These are phyloP conservation scores for Halocynthia aurantium DNA, from an alignment of 23 tunicate species.

Conservation along the genomic window DNA sequence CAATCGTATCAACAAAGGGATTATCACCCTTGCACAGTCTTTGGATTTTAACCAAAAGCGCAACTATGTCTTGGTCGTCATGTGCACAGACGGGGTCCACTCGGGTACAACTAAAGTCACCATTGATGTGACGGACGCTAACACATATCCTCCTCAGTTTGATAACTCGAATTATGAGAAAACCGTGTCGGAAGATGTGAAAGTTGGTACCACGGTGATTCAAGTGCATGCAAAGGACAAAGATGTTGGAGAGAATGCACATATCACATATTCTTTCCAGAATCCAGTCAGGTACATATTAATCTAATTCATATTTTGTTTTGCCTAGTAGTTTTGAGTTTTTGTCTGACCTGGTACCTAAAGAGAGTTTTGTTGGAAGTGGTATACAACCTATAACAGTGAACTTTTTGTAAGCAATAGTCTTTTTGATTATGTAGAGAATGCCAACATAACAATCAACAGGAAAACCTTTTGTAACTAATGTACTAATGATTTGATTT, in stretches of 20 bases:
- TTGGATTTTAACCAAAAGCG: conserved; percentile 50
- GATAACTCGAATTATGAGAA: conserved; percentile 25
- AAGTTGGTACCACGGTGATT: conserved; percentile 25
- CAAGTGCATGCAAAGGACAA: conserved; percentile 78
- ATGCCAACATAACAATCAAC: too few relatives aligned
- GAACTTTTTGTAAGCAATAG: too few relatives aligned
- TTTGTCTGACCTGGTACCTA: too few relatives aligned
- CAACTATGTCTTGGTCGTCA: conserved; percentile 30
- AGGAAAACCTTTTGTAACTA: too few relatives aligned
- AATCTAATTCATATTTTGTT: too few relatives aligned
- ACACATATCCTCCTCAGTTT: conserved; percentile 62
- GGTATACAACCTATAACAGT: too few relatives aligned
- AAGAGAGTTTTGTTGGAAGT: too few relatives aligned
- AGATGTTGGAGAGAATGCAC: conserved; percentile 87
- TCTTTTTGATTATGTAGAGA: too few relatives aligned
- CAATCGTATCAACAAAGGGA: conserved; percentile 32
- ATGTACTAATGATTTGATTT: too few relatives aligned
- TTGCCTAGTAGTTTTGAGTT: too few relatives aligned
- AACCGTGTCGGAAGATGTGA: conserved; percentile 28
- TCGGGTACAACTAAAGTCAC: conserved; percentile 27
- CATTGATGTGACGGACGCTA: conserved; percentile 63
- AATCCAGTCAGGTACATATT: conserved; percentile 7
- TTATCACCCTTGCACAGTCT: conserved; percentile 25
- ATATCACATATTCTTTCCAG: conserved; percentile 63
- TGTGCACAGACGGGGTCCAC: conserved; percentile 48